Evolutionary conservation across 2,797 vertebrate genomes (phyloP), one percentile per base, ranked within the genome.

Genomic region (Lemur catta): DNA sequence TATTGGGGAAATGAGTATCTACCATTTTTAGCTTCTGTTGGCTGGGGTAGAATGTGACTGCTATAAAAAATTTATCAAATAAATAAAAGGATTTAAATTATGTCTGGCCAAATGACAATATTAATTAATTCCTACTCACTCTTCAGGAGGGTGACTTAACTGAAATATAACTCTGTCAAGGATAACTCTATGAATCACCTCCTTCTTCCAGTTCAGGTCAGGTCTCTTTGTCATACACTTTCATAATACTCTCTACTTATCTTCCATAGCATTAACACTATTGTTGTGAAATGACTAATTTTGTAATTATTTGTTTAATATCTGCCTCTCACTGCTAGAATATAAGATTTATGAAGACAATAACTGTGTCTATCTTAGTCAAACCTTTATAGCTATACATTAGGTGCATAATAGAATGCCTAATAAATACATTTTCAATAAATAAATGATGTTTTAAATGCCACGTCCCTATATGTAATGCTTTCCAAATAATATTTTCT

Each of bases 21-120:
- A 52, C 7, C 12, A 87, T 30, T 97, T 89, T 94, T 72, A 57
- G 50, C 9, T 85, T 84, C 41, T 91, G 41, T 78, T 92, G 26
- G 41, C 17, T 71, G 71, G 4, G 11, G 7, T 78, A 17, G 18
- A 69, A n/a, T 89, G 15, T 38, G 26, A 12, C 22, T 5, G 18
- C 26, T n/a, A 81, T n/a, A 41, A 61, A 93, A n/a, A 80, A 50
- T 50, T 94, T 93, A 18, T 74, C 65, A 85, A 95, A 79, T 52
- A 71, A 85, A 86, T 82, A 67, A 74, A 52, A 75, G 20, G 15
- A 76, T 84, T 75, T 91, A 79, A 17, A 33, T 91, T 14, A 9
- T 78, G 5, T 33, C 24, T 91, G 43, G 24, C 20, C 26, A 79
- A 57, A 91, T 50, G 79, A 65, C 22, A 94, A 1, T 71, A 69